Evolutionary conservation across 2,797 vertebrate genomes (phyloP).

Genomic region (Lepilemur ruficaudatus): DNA sequence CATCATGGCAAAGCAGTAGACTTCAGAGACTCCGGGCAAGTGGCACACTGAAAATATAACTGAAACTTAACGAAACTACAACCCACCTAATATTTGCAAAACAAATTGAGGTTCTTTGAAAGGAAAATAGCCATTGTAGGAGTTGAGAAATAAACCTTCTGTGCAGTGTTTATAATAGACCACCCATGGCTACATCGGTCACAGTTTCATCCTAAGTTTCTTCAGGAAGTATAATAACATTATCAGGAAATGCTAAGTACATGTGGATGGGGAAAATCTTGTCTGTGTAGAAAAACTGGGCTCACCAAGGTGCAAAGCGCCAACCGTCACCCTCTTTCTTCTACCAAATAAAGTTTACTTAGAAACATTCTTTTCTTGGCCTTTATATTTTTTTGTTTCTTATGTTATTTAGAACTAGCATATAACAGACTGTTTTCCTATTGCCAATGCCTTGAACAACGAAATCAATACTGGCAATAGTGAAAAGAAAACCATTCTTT

Average conservation of each 20-base stretch:
- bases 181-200: not conserved
- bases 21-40: not conserved
- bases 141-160: not conserved
- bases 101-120: not conserved
- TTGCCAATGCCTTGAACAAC: not conserved
- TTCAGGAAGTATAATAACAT: not conserved
- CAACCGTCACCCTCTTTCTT: not conserved
- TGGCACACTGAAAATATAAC: not conserved
- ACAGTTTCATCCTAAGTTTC: not conserved
- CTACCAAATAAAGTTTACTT: not conserved
- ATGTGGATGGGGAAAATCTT: not conserved
- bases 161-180: not conserved
- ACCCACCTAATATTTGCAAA: not conserved
- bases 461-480: conserved; percentile 1
- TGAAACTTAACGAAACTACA: not conserved
- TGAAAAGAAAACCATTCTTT: not conserved
- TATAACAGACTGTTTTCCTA: not conserved
- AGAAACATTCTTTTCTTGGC: not conserved
- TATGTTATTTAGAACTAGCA: not conserved
- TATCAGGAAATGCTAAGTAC: not conserved
- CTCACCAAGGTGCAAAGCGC: not conserved
- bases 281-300: not conserved
- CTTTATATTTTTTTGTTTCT: not conserved
- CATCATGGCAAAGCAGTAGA: not conserved
- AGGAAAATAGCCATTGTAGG: not conserved